Base-by-base conservation (phyloP, 2,888 invertebrate genomes). In the Osedax frankpressi region DNA sequence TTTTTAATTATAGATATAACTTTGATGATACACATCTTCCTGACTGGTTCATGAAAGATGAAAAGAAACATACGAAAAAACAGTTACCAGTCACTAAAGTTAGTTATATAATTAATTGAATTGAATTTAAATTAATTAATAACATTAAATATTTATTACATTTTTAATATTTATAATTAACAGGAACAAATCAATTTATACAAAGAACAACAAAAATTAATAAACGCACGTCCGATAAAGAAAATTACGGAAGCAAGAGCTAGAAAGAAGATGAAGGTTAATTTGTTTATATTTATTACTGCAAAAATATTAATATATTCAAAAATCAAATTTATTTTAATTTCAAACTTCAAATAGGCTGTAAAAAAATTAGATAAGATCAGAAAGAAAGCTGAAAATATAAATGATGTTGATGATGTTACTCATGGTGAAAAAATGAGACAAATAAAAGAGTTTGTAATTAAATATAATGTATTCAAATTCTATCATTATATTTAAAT, bases 181-280 rank as follows among this genome's bases (percentile, higher is more conserved):
- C 84, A 90, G 89, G 91, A 90, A 84, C 84, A 85, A 74, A 89
- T 92, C 0, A 89, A 91, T 62, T 92, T 94, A 80, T 96, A 96
- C 83, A 89, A 90, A 79, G 82, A 86, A 72, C 90, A 90, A 76
- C 80, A 85, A 79, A 85, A 85, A 78, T 95, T 94, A 78, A 89
- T 98, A 60, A 93, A 98, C 85, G 91, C 91, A 0, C 88, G 94
- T 76, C 94, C 98, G 19, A 94, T 97, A 76, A 98, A 97, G 86
- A 98, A 98, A 80, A 92, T 98, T 0, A 89, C 94, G 78, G 95
- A 99, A 86, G 98, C 98, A 0, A 97, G 94, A 86, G 94, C 94
- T 0, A 89, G 98, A 74, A 98, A 97, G 88, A 94, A 95, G 90
- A 90, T 90, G 85, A 90, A 93, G 77, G 90, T 91, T n/a, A n/a